These are phyloP conservation scores for Formica aserva DNA, from an alignment of 2,888 invertebrate genomes.

Conservation along the genomic window DNA sequence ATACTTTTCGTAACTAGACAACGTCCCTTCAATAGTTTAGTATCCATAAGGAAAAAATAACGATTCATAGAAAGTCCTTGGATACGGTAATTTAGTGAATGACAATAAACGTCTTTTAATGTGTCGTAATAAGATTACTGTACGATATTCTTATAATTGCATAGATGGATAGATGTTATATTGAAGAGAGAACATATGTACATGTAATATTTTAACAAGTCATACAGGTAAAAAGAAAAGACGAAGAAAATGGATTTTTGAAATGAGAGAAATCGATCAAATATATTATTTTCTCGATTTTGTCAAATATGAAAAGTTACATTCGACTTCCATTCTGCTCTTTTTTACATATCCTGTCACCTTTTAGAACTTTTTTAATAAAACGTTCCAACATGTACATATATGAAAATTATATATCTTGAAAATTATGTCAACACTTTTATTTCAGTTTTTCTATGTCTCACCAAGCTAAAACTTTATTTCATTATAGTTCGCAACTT, in stretches of 20 bases:
- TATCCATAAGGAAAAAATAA: not conserved
- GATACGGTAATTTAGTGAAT: not conserved
- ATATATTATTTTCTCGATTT: not conserved
- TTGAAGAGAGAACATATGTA: not conserved
- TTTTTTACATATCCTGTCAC: not conserved
- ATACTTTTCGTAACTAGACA: not conserved
- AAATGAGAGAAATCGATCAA: not conserved
- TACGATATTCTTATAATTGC: not conserved
- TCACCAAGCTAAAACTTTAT: not conserved
- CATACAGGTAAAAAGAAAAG: not conserved
- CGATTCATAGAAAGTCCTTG: not conserved
- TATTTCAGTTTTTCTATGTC: constrained; percentile 6
- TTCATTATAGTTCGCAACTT: constrained; percentile 11
- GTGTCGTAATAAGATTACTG: not conserved
- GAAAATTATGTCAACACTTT: constrained; percentile 14
- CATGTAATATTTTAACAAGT: not conserved
- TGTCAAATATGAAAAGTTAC: not conserved
- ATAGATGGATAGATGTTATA: not conserved
- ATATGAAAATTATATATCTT: not conserved
- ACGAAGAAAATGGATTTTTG: not conserved
- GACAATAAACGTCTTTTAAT: not conserved
- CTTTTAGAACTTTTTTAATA: not conserved
- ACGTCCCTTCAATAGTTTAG: not conserved
- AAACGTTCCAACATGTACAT: not conserved
- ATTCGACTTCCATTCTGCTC: not conserved